phyloP scores from a whole-genome alignment of 2,888 invertebrate species.

The Plagodis dolabraria region DNA sequence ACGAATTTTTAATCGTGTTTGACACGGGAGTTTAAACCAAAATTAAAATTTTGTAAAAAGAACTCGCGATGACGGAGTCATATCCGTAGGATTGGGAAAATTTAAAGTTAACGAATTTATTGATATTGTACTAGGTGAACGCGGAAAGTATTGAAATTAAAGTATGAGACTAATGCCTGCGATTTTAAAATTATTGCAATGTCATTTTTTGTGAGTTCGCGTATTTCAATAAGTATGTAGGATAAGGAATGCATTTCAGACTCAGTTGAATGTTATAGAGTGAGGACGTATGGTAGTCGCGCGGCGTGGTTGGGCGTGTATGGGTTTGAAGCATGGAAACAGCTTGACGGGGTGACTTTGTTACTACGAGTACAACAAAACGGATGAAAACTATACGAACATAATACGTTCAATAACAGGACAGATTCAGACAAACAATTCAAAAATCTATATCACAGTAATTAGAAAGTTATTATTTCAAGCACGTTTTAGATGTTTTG shows the following conservation, averaged over 20 bases:
- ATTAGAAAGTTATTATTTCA: background rate
- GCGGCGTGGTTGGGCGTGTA: background rate
- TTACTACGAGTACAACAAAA: background rate
- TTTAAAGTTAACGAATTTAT: slow-evolving; percentile 39
- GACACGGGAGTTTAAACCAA: slow-evolving; percentile 15
- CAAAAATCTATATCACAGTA: background rate
- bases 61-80: slow-evolving; percentile 21
- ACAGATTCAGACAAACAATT: background rate
- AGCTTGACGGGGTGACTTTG: slow-evolving; percentile 1
- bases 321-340: background rate
- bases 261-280: slow-evolving; percentile 1
- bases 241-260: background rate
- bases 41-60: slow-evolving; percentile 3
- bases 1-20: slow-evolving; percentile 26
- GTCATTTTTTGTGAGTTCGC: background rate
- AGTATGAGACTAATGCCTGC: background rate
- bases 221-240: background rate
- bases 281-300: slow-evolving; percentile 5
- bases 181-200: background rate
- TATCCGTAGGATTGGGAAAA: slow-evolving; percentile 3
- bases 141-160: slow-evolving; percentile 4
- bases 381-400: background rate
- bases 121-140: slow-evolving; percentile 31
- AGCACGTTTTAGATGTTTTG: too few species aligned
- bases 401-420: background rate